Conservation (phyloP, 2,888 invertebrate species). For the Melieria omissa region DNA sequence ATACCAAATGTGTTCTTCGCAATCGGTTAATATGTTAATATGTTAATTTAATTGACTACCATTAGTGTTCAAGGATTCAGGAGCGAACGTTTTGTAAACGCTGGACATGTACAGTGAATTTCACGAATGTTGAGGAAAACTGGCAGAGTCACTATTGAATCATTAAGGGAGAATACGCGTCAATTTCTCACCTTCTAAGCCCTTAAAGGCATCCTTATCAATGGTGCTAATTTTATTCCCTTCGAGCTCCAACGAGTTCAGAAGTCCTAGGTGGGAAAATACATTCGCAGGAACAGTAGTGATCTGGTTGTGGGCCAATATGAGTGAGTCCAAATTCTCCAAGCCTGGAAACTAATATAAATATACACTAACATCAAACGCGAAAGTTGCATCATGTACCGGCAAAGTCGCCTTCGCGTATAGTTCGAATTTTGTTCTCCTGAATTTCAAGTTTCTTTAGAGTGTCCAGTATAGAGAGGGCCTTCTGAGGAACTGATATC, state of each 20-base stretch:
- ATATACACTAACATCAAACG: too few species aligned
- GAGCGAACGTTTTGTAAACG: too few species aligned
- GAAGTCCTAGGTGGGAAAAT: slow-evolving; percentile 81
- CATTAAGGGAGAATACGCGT: not conserved
- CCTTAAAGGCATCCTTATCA: slow-evolving; percentile 86
- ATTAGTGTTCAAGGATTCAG: too few species aligned
- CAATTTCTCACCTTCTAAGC: slow-evolving; percentile 79
- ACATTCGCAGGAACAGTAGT: slow-evolving; percentile 82
- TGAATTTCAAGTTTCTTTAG: slow-evolving; percentile 89
- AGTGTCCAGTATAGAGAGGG: slow-evolving; percentile 82
- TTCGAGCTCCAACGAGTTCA: slow-evolving; percentile 89
- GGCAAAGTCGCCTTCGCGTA: slow-evolving; percentile 86
- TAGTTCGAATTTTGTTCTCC: slow-evolving; percentile 82
- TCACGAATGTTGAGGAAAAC: too few species aligned
- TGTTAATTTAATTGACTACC: too few species aligned
- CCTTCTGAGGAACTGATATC: slow-evolving; percentile 80
- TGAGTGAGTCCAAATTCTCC: slow-evolving; percentile 83
- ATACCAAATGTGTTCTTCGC: too few species aligned
- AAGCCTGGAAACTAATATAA: slow-evolving; percentile 71
- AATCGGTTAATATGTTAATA: too few species aligned
- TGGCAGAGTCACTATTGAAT: not conserved
- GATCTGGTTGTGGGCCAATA: slow-evolving; percentile 86
- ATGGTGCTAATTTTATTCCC: slow-evolving; percentile 85
- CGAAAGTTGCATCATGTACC: slow-evolving; percentile 69
- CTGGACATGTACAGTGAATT: too few species aligned